Percentiles rank a stretch among this genome's conserved stretches.
Conservation (phyloP, 2,888 invertebrate genomes). For the Rhogogaster chlorosoma region DNA sequence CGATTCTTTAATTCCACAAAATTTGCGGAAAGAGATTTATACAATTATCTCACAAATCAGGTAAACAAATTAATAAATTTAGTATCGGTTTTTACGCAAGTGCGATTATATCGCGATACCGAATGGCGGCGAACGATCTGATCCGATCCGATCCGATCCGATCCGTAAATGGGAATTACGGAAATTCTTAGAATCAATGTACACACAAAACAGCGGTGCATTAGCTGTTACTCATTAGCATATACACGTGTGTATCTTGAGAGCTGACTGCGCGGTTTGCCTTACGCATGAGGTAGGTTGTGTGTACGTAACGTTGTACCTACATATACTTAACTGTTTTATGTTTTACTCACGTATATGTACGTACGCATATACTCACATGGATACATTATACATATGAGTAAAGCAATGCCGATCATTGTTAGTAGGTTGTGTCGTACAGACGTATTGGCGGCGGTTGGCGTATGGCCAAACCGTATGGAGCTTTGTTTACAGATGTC, state of each 20-base stretch:
- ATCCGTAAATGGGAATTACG: slow-evolving; percentile 45
- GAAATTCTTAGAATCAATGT: slow-evolving; percentile 27
- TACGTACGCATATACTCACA: not conserved
- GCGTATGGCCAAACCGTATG: slow-evolving; percentile 20
- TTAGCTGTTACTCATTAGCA: slow-evolving; percentile 47
- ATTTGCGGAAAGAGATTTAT: no score
- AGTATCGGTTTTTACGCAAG: not conserved
- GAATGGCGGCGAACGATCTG: not conserved
- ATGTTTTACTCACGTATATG: not conserved
- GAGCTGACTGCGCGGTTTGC: slow-evolving; percentile 21
- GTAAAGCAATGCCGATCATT: slow-evolving; percentile 14
- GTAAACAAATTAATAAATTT: not conserved
- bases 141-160: not conserved
- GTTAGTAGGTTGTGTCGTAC: slow-evolving; percentile 9
- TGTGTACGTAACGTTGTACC: slow-evolving; percentile 22
- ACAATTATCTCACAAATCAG: not conserved
- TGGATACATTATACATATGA: not conserved
- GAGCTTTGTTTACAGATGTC: slow-evolving; percentile 43
- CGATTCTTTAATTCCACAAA: no score
- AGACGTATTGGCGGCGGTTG: not conserved
- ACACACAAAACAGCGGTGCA: slow-evolving; percentile 16
- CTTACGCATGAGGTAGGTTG: slow-evolving; percentile 19
- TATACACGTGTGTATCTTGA: slow-evolving; percentile 32
- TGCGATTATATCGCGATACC: not conserved
- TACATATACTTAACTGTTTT: not conserved